phyloP scores from a whole-genome alignment of 2,797 vertebrate genomes.

The Sebastes glaucus region DNA sequence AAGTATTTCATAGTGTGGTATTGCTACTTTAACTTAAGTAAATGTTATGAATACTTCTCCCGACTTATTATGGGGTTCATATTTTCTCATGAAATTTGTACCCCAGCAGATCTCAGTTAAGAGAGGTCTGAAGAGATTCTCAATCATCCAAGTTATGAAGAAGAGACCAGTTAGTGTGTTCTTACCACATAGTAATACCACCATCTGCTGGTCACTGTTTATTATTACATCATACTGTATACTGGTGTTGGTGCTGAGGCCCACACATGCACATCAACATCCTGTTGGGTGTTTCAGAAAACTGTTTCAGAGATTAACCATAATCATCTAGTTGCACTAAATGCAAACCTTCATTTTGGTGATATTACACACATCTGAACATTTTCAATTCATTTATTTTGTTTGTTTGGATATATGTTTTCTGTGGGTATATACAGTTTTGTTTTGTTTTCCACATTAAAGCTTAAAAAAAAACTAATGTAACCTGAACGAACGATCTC shows the following conservation, averaged over 20 bases:
- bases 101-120: background rate
- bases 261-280: background rate
- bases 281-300: background rate
- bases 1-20: too few species aligned
- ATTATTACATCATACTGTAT: slow-evolving; percentile 27
- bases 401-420: background rate
- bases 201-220: slow-evolving; percentile 64
- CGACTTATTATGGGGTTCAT: background rate
- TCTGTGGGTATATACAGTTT: too few species aligned
- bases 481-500: background rate
- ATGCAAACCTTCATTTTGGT: background rate
- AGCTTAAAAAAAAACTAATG: background rate
- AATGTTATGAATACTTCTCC: background rate
- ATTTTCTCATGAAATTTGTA: background rate
- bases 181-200: background rate
- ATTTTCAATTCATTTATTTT: background rate
- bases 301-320: background rate
- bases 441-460: accelerated
- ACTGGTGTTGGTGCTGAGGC: background rate
- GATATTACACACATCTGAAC: background rate
- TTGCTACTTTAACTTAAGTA: background rate
- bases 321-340: background rate
- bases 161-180: background rate
- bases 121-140: background rate
- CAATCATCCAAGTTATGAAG: background rate